A percentile compares a stretch with the other conserved stretches of the same genome.
These are phyloP conservation scores for Entelurus aequoreus DNA, from an alignment of 2,113 vertebrate genomes.

Conservation along the genomic window DNA sequence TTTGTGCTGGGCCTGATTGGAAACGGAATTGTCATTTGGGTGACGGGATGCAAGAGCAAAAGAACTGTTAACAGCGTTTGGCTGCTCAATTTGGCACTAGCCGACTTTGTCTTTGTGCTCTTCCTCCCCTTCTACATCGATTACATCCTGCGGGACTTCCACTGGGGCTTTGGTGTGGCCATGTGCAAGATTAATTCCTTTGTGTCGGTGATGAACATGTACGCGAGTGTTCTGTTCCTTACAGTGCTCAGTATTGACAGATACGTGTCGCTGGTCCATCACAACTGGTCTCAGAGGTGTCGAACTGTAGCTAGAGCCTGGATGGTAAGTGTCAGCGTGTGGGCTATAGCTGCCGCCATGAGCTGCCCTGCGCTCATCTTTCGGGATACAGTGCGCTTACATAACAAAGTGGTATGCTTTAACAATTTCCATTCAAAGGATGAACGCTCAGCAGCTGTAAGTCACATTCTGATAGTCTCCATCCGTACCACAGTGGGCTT, in stretches of 20 bases:
- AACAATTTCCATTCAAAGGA: slow-evolving; percentile 82
- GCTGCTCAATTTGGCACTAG: slow-evolving; percentile 90
- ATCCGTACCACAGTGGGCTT: slow-evolving; percentile 83
- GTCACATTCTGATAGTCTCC: slow-evolving; percentile 76
- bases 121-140: slow-evolving; percentile 89
- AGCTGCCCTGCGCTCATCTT: slow-evolving; percentile 82
- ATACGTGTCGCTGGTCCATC: slow-evolving; percentile 80
- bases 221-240: slow-evolving; percentile 92
- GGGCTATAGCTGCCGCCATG: slow-evolving; percentile 73
- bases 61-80: slow-evolving; percentile 84
- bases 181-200: slow-evolving; percentile 93
- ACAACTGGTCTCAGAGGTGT: slow-evolving; percentile 71
- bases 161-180: slow-evolving; percentile 84
- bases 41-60: slow-evolving; percentile 85
- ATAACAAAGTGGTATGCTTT: slow-evolving; percentile 80
- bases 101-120: slow-evolving; percentile 91
- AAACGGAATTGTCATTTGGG: slow-evolving; percentile 90
- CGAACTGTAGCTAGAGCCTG: slow-evolving; percentile 70
- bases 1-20: slow-evolving; percentile 86
- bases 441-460: slow-evolving; percentile 55
- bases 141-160: slow-evolving; percentile 84
- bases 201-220: slow-evolving; percentile 89
- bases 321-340: slow-evolving; percentile 68
- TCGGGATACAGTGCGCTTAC: slow-evolving; percentile 71
- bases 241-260: slow-evolving; percentile 88